Evolutionary conservation across 2,113 vertebrate species (phyloP).

Genomic region (Syngnathus floridae): DNA sequence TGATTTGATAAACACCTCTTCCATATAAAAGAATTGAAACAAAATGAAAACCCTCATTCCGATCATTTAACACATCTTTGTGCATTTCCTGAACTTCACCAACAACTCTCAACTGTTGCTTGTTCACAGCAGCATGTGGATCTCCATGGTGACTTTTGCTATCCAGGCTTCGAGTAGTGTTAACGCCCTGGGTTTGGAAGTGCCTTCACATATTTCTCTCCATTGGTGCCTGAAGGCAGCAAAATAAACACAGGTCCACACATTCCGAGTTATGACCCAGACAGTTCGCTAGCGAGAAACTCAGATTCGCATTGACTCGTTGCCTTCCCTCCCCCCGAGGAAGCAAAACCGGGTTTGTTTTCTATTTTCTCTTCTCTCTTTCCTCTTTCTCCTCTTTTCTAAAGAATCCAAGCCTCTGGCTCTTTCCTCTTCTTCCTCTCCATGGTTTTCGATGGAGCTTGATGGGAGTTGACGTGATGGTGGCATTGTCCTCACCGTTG

Average conservation of each 20-base stretch:
- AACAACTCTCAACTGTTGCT: conserved; percentile 28
- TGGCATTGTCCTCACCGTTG: conserved; percentile 57
- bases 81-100: too few species aligned
- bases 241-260: conserved; percentile 27
- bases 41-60: too few species aligned
- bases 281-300: conserved; percentile 38
- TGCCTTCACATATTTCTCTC: conserved; percentile 35
- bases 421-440: conserved; percentile 20
- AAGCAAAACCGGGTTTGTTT: conserved; percentile 43
- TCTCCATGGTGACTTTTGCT: conserved; percentile 38
- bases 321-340: conserved; percentile 33
- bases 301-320: conserved; percentile 54
- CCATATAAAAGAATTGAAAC: not conserved
- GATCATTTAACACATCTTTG: not conserved
- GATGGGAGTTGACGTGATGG: conserved; percentile 63
- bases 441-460: conserved; percentile 46
- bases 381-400: conserved; percentile 49
- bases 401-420: conserved; percentile 54
- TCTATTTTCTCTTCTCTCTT: conserved; percentile 38
- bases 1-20: not conserved
- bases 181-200: conserved; percentile 34
- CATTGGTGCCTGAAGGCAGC: conserved; percentile 21
- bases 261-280: conserved; percentile 40
- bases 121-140: conserved; percentile 8
- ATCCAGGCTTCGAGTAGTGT: conserved; percentile 26